Evolutionary conservation across 2,113 vertebrate species (phyloP), one percentile per base, ranked within the genome.

Genomic region (Cariama cristata): DNA sequence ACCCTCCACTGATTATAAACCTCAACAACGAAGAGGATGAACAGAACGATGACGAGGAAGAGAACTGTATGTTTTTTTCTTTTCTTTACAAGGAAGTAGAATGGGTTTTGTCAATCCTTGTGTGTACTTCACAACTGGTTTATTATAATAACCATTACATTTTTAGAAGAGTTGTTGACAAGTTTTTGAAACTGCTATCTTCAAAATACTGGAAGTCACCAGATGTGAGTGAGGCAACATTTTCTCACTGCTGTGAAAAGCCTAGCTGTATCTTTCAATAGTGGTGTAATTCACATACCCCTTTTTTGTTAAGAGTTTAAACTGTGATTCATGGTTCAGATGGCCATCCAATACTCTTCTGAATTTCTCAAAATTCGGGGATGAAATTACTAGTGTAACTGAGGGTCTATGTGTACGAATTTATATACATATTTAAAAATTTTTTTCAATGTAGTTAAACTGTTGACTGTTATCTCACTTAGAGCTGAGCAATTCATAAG

Each of bases 1-100:
- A 83, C 26, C 64, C 72, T 77, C 71, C 85, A 20, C 38, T 88
- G 79, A 77, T 88, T 71, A 93, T 83, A 64, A 83, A 47, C 38
- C 38, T 93, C 44, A 45, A 33, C 17, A 97, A 98, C 13, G 97
- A 98, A 12, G 96, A 97, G 4, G 97, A 94, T 47, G 96, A 96
- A 87, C 83, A 92, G 6, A 59, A 86, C 0, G 30, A 53, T 42
- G 45, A 80, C 52, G 96, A 95, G 28, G 95, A 97, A 59, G 90
- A 96, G 69, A 96, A 79, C 50, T 88, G 98, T 98, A 95, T 2
- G n/a, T 42, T 19, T 88, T 89, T 94, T 83, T 45, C 74, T 56
- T 47, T 42, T 32, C 83, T 68, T 92, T 49, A 28, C 40, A 47
- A 56, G 9, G 12, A 53, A 38, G 5, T 72, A 16, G 8, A 71